A percentile compares a stretch with the other conserved stretches of the same genome.
Evolutionary conservation across 1,140 invertebrate genomes (phyloP).

Genomic region (Manduca sexta): DNA sequence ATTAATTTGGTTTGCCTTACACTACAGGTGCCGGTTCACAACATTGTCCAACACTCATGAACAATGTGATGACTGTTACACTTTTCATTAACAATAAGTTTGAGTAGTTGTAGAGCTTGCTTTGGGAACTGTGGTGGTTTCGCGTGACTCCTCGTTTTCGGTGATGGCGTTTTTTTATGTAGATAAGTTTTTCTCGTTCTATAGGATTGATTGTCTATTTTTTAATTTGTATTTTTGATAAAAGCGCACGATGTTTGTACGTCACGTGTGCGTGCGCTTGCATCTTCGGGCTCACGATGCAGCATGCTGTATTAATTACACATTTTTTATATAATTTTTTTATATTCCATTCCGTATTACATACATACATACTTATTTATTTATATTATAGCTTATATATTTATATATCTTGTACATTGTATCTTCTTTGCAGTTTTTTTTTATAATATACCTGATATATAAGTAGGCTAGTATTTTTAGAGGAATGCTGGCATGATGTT

Average conservation of each 20-base stretch:
- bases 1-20: slow-evolving; percentile 52
- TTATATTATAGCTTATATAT: too few species aligned
- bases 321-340: not conserved
- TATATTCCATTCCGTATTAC: too few species aligned
- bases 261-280: too few species aligned
- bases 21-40: slow-evolving; percentile 34
- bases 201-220: not conserved
- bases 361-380: too few species aligned
- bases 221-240: not conserved
- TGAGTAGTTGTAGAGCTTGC: slow-evolving; percentile 51
- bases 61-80: slow-evolving; percentile 17
- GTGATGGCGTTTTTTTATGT: slow-evolving; percentile 35
- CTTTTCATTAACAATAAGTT: slow-evolving; percentile 35
- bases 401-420: too few species aligned
- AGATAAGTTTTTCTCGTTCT: slow-evolving; percentile 1
- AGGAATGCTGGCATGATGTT: not conserved
- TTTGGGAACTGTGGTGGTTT: slow-evolving; percentile 48
- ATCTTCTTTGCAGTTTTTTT: too few species aligned
- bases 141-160: slow-evolving; percentile 24
- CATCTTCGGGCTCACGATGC: not conserved
- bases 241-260: not conserved
- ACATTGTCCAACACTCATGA: slow-evolving; percentile 5
- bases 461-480: too few species aligned
- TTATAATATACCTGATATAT: too few species aligned
- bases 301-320: slow-evolving; percentile 2